Base-by-base conservation (phyloP, 2,888 invertebrate species). In the Hydriomena furcata region DNA sequence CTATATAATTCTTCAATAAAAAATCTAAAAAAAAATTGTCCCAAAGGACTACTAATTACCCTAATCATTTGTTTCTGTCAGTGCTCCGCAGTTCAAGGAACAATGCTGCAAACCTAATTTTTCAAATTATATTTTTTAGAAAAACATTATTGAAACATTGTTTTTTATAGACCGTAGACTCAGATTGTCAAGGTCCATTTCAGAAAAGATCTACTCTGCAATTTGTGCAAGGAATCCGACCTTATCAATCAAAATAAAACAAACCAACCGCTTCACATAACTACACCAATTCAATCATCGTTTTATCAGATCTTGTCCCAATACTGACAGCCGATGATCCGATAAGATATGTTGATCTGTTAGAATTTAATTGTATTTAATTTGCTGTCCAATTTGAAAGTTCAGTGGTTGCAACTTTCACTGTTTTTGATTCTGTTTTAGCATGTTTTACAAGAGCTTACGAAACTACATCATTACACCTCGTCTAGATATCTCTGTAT, bases 281-380 rank as follows among this genome's bases (percentile, higher is more conserved):
- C 60, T 55, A 53, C 61, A 66, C 65, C 64, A 61, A 64, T 64
- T 60, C 63, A 60, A 66, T 67, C 65, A 55, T 44, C 47, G 23
- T 23, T 41, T 60, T 65, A 66, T 70, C 66, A 55, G 65, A 69
- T 69, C 61, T 53, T 53, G 46, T 42, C 52, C 49, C 8, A 46
- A 54, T 54, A 37, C 41, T 53, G 58, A 56, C 52, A 28, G 37
- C 36, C 20, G 58, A 61, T 58, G 12, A 38, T 46, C 36, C 27
- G 61, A 55, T 52, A 53, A 53, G 60, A 58, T 67, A 57, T 58
- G 61, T 65, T 66, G 66, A 67, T 63, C 71, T 67, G 68, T 71
- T 67, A 65, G 42, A 65, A 65, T 64, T 63, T 66, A 65, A 68
- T 72, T 69, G 61, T 68, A 58, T 60, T 47, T 62, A 63, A 63